A percentile compares a stretch with the other conserved stretches of the same genome.
Conservation (phyloP, 53 echinoderm and acorn worm genomes). For the Zoroaster sp. region DNA sequence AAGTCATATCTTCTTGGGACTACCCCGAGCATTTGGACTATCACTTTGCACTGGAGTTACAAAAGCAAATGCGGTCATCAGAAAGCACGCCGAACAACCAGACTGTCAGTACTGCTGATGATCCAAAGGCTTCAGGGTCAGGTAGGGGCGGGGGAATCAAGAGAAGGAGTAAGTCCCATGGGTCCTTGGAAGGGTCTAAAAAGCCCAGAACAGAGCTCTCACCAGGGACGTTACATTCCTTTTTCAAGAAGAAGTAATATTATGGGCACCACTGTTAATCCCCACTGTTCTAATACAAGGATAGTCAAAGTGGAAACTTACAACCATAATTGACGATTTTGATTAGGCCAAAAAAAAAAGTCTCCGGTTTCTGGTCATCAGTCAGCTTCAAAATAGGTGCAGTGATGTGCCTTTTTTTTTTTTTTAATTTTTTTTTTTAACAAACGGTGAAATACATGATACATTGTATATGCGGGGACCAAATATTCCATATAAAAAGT, state of each 20-base stretch:
- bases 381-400: too few species aligned
- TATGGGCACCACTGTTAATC: too few species aligned
- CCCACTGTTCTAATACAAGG: too few species aligned
- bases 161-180: conserved; percentile 70
- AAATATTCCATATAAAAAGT: too few species aligned
- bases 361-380: too few species aligned
- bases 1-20: conserved; percentile 78
- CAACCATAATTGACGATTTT: too few species aligned
- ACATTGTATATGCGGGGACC: too few species aligned
- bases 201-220: conserved; percentile 63
- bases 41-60: conserved; percentile 88
- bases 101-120: neutral
- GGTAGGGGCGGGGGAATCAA: conserved; percentile 46
- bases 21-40: conserved; percentile 93
- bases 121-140: neutral
- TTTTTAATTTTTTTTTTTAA: too few species aligned
- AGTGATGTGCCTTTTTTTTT: too few species aligned
- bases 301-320: too few species aligned
- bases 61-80: conserved; percentile 18
- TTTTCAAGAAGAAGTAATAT: conserved; percentile 70
- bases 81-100: neutral
- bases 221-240: conserved; percentile 64
- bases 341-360: too few species aligned
- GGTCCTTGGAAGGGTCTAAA: conserved; percentile 54
- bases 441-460: too few species aligned